phyloP scores from a whole-genome alignment of 2,797 vertebrate genomes.

The Prionace glauca region DNA sequence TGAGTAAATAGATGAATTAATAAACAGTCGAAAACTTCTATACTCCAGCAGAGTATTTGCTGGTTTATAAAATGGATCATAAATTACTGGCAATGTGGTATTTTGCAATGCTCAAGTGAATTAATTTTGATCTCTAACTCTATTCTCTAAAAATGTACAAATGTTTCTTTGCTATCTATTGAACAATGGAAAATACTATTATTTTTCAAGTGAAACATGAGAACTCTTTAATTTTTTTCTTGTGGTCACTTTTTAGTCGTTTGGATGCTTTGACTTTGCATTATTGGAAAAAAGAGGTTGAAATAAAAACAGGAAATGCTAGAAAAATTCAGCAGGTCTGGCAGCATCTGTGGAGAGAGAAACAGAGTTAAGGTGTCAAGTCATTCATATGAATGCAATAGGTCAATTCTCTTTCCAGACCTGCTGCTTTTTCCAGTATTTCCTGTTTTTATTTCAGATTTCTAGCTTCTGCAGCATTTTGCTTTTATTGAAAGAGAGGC shows the following conservation, averaged over 20 bases:
- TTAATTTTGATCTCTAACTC: conserved; percentile 35
- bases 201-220: conserved; percentile 38
- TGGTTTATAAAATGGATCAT: not conserved
- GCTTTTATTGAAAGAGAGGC: no score
- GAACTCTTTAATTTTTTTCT: not conserved
- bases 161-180: conserved; percentile 37
- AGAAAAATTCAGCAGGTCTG: no score
- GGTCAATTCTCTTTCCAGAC: no score
- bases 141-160: not conserved
- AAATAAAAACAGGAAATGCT: no score
- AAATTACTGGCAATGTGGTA: conserved; percentile 22
- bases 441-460: no score
- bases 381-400: no score
- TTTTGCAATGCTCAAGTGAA: conserved; percentile 39
- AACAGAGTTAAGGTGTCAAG: no score
- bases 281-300: not conserved
- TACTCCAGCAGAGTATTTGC: not conserved
- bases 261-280: not conserved
- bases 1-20: not conserved
- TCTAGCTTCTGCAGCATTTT: no score
- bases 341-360: no score
- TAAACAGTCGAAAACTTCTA: not conserved
- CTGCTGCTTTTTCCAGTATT: no score
- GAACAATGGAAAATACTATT: conserved; percentile 27
- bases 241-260: not conserved